These are phyloP conservation scores for Microctenopoma lineatum DNA, from an alignment of 2,797 vertebrate genomes.

Conservation along the genomic window DNA sequence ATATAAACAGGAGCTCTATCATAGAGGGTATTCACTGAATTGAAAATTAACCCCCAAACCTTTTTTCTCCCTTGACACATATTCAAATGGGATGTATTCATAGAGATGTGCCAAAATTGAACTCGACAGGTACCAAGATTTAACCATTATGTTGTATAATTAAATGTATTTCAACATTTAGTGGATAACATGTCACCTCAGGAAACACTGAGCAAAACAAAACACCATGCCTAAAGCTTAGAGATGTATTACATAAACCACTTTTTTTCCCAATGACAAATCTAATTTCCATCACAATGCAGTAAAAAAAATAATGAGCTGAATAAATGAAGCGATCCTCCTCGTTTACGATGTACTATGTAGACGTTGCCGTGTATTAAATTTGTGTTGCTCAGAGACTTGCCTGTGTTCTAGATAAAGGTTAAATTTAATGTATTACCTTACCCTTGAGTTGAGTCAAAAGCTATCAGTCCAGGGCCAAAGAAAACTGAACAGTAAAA, in stretches of 20 bases:
- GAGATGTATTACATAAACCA: conserved; percentile 12
- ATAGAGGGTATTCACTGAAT: conserved; percentile 19
- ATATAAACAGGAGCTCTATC: conserved; percentile 9
- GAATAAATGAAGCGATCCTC: conserved; percentile 11
- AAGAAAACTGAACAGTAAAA: not conserved
- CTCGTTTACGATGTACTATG: conserved; percentile 7
- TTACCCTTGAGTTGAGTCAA: conserved; percentile 4
- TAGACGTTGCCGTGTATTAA: not conserved
- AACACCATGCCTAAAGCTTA: conserved; percentile 9
- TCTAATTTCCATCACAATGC: conserved; percentile 21
- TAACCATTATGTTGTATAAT: conserved; percentile 44
- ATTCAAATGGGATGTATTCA: conserved; percentile 41
- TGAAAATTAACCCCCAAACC: conserved; percentile 49
- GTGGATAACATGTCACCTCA: conserved; percentile 40
- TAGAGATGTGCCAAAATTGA: conserved; percentile 14
- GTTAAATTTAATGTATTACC: conserved; percentile 13
- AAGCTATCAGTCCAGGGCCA: conserved; percentile 3
- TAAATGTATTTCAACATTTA: conserved; percentile 50
- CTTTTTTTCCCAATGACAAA: conserved; percentile 32
- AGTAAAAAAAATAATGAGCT: conserved; percentile 26
- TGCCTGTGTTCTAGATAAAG: not conserved
- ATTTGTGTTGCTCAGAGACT: not conserved
- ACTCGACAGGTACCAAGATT: conserved; percentile 42
- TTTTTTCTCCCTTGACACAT: conserved; percentile 26
- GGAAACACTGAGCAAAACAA: conserved; percentile 11